Conservation (phyloP, 2,888 invertebrate species). For the Scaptomyza parva region DNA sequence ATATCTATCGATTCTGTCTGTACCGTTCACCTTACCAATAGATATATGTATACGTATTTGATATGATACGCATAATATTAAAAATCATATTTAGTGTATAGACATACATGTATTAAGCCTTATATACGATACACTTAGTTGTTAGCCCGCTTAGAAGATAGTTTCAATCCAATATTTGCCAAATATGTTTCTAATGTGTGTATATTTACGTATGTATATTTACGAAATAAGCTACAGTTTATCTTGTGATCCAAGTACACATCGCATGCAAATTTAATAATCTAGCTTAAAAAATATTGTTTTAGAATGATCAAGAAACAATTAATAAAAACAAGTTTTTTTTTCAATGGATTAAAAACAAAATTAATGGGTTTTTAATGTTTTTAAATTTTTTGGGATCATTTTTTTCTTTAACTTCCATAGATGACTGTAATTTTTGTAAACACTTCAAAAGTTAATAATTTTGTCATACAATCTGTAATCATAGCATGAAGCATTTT, state of each 20-base stretch:
- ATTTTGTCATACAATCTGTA: too few relatives aligned
- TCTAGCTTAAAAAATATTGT: slow-evolving; percentile 48
- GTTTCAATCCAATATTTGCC: slow-evolving; percentile 74
- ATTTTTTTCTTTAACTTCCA: too few relatives aligned
- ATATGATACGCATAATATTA: slow-evolving; percentile 21
- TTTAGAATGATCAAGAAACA: slow-evolving; percentile 38
- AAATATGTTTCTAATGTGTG: slow-evolving; percentile 74
- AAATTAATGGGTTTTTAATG: not conserved
- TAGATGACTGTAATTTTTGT: too few relatives aligned
- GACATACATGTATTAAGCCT: slow-evolving; percentile 31
- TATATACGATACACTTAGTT: slow-evolving; percentile 44
- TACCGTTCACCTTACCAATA: slow-evolving; percentile 19
- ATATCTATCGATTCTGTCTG: slow-evolving; percentile 10
- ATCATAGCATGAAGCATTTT: too few relatives aligned
- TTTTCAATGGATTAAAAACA: slow-evolving; percentile 32
- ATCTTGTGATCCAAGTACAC: slow-evolving; percentile 15
- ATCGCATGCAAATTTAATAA: slow-evolving; percentile 39
- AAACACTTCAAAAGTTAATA: too few relatives aligned
- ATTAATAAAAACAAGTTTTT: slow-evolving; percentile 43
- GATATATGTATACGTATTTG: slow-evolving; percentile 5
- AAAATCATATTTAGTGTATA: slow-evolving; percentile 11
- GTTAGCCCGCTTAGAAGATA: slow-evolving; percentile 52
- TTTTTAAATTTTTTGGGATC: not conserved
- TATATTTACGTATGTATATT: slow-evolving; percentile 32
- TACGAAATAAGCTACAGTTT: slow-evolving; percentile 18